Evolutionary conservation across 2,113 vertebrate genomes (phyloP).

Genomic region (Micronycteris hirsuta): DNA sequence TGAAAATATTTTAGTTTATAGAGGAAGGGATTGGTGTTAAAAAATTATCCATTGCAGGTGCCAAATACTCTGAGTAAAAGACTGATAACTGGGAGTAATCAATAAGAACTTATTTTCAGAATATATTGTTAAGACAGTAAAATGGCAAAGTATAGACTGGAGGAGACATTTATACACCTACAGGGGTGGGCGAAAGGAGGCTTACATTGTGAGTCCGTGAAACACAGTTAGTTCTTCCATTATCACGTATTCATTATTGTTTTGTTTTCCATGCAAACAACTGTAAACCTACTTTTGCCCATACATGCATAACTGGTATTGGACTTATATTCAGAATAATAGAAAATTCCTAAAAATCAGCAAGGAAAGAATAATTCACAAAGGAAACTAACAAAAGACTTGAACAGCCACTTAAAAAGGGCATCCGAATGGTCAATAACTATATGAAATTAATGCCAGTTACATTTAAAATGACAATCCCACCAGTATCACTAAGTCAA

Average conservation of each 20-base stretch:
- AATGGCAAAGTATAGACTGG: not conserved
- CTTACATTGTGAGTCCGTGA: no score
- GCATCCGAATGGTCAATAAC: not conserved
- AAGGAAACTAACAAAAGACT: not conserved
- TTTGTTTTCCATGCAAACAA: no score
- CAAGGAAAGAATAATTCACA: not conserved
- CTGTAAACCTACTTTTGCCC: no score
- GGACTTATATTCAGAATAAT: not conserved
- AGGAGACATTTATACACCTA: not conserved
- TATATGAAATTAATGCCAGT: not conserved
- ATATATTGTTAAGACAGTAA: not conserved
- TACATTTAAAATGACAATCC: not conserved
- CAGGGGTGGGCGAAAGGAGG: no score
- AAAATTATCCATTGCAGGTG: not conserved
- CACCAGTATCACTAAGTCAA: not conserved
- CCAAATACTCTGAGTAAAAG: not conserved
- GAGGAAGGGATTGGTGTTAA: not conserved
- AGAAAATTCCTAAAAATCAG: not conserved
- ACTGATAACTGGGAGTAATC: not conserved
- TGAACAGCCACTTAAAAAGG: not conserved
- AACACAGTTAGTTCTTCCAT: no score
- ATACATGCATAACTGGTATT: not conserved
- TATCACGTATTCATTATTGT: no score
- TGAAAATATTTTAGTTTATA: not conserved
- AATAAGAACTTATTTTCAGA: not conserved